Percentiles rank a stretch among this genome's conserved stretches.
Conservation (phyloP, 2,113 vertebrate species). For the Eidolon helvum region DNA sequence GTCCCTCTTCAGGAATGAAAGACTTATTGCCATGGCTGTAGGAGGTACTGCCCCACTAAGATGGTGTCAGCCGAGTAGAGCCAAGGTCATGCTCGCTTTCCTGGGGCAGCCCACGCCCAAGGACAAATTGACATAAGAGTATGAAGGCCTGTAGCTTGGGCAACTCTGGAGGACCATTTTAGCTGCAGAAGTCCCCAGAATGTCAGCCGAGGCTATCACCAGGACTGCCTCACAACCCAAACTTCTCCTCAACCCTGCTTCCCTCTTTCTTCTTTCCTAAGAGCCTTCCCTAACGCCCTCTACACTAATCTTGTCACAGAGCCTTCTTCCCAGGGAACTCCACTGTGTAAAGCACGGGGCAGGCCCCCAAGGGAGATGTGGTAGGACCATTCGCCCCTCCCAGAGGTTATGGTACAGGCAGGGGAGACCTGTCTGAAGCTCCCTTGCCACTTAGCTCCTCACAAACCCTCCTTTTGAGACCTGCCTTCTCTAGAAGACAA, state of each 20-base stretch:
- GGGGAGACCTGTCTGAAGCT: neutral
- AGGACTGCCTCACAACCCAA: neutral
- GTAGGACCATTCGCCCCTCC: fast-evolving
- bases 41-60: neutral
- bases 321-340: neutral
- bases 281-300: neutral
- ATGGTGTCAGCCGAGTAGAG: fast-evolving
- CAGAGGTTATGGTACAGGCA: neutral
- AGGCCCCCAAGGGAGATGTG: neutral
- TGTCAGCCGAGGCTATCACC: neutral
- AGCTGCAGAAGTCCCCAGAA: neutral
- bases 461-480: neutral
- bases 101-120: neutral
- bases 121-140: neutral
- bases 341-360: fast-evolving
- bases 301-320: neutral
- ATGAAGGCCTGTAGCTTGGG: neutral
- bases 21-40: fast-evolving
- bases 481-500: neutral
- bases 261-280: neutral
- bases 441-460: neutral
- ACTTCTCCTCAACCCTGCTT: neutral
- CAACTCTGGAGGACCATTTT: neutral
- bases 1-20: neutral
- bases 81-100: neutral